phyloP scores from a whole-genome alignment of 2,797 vertebrate genomes.

The Heliangelus exortis region DNA sequence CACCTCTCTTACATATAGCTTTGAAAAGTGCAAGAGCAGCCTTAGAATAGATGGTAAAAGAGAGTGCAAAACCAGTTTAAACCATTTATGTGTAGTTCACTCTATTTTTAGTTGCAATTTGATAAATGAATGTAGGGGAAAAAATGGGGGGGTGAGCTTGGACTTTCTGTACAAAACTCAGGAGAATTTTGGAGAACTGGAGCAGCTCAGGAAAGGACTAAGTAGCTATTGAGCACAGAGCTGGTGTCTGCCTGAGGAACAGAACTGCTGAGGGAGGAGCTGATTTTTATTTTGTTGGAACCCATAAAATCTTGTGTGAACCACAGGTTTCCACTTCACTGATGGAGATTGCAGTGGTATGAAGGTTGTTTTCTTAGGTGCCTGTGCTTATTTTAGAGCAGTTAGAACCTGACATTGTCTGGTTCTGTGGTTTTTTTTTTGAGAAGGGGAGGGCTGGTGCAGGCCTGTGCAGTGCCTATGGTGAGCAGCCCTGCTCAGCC shows the following conservation, averaged over 20 bases:
- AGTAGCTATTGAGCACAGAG: background rate
- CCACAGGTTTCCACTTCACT: background rate
- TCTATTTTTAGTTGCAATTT: constrained; percentile 34
- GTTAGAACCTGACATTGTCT: too few relatives aligned
- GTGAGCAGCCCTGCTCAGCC: background rate
- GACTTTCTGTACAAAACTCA: background rate
- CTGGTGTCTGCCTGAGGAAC: background rate
- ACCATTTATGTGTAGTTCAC: background rate
- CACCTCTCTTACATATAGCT: background rate
- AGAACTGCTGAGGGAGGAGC: background rate
- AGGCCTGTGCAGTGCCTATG: accelerated
- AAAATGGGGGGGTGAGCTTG: background rate
- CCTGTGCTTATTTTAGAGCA: background rate
- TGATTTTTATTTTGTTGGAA: background rate
- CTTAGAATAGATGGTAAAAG: background rate
- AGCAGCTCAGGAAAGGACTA: background rate
- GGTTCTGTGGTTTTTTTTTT: too few relatives aligned
- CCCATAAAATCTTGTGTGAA: background rate
- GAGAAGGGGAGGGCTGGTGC: background rate
- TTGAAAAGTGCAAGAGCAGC: background rate
- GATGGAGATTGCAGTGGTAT: background rate
- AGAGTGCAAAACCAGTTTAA: background rate
- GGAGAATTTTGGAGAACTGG: background rate
- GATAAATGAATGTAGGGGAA: constrained; percentile 49
- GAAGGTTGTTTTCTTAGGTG: background rate